A percentile compares a stretch with the other conserved stretches of the same genome.
Conservation (phyloP, 2,888 invertebrate species). For the Nephrotoma flavescens region DNA sequence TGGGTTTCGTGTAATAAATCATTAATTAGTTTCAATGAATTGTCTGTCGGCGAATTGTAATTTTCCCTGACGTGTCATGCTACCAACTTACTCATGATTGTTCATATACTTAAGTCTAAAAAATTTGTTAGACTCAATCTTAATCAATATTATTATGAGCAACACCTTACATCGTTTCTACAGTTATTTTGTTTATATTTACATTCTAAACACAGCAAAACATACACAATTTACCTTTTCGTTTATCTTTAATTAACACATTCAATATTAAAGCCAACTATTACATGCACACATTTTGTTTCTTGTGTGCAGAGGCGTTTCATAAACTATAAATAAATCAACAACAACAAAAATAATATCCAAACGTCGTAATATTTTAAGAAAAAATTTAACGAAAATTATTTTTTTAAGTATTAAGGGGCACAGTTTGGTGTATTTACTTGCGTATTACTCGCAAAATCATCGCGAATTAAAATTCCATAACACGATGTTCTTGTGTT, state of each 20-base stretch:
- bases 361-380: neutral
- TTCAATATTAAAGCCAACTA: neutral
- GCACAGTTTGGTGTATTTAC: neutral
- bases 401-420: neutral
- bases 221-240: neutral
- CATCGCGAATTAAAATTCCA: neutral
- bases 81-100: too few species aligned
- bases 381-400: neutral
- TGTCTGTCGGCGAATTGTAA: too few species aligned
- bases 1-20: too few species aligned
- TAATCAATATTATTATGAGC: neutral
- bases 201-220: neutral
- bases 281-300: neutral
- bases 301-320: neutral
- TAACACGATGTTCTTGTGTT: neutral
- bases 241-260: neutral
- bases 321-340: neutral
- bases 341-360: neutral
- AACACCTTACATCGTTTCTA: neutral
- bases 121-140: neutral
- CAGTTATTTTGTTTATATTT: neutral
- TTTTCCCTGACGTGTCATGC: too few species aligned
- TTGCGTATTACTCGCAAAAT: neutral
- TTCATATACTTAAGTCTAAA: neutral
- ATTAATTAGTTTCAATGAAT: too few species aligned